Percentiles rank a stretch among this genome's conserved stretches.
These are phyloP conservation scores for Ischnus inquisitorius DNA, from an alignment of 2,888 invertebrate genomes.

Conservation along the genomic window DNA sequence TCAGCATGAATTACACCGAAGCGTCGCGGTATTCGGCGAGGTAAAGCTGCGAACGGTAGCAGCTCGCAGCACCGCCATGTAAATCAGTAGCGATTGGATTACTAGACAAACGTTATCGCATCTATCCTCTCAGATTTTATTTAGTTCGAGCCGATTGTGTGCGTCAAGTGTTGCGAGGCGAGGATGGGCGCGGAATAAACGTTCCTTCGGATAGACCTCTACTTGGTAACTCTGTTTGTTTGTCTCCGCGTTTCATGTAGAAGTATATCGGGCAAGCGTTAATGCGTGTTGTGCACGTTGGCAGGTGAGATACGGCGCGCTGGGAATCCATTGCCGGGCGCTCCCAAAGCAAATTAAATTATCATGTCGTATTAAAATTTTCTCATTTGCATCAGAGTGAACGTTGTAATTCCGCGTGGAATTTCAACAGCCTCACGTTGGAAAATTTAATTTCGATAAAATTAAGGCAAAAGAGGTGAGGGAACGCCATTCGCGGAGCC, in stretches of 20 bases:
- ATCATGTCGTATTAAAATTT: slow-evolving; percentile 38
- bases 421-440: slow-evolving; percentile 13
- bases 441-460: slow-evolving; percentile 60
- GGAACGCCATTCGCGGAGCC: slow-evolving; percentile 4
- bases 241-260: neutral
- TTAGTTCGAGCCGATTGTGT: neutral
- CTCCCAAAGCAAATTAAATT: slow-evolving; percentile 35
- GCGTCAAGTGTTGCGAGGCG: neutral
- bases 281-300: slow-evolving; percentile 5
- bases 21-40: slow-evolving; percentile 25
- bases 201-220: neutral
- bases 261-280: neutral
- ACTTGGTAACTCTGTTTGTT: neutral
- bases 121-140: slow-evolving; percentile 35
- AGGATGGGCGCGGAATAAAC: neutral
- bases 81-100: slow-evolving; percentile 61
- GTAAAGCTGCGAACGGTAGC: slow-evolving; percentile 32
- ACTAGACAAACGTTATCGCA: slow-evolving; percentile 50
- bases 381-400: neutral
- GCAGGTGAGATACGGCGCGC: neutral
- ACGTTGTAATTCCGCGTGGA: slow-evolving; percentile 49
- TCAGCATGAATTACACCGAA: slow-evolving; percentile 38
- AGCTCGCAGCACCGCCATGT: slow-evolving; percentile 41
- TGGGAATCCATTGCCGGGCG: slow-evolving; percentile 1
- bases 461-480: slow-evolving; percentile 46